Conservation (phyloP, 1,140 invertebrate species). For the Caenorhabditis tropicalis region DNA sequence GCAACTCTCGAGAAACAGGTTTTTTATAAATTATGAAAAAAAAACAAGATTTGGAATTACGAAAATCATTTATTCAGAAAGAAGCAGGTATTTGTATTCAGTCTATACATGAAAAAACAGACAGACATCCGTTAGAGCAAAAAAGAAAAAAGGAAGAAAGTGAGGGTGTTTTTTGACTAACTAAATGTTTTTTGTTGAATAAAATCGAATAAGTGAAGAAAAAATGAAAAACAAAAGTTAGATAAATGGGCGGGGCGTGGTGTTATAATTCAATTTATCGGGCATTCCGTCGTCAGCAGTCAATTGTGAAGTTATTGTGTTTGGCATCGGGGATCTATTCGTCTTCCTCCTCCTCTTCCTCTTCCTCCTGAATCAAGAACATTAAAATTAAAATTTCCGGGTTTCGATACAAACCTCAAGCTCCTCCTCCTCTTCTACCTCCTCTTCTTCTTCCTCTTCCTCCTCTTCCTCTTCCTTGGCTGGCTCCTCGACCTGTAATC, state of each 20-base stretch:
- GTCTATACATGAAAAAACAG: constrained; percentile 19
- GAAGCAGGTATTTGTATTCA: background rate
- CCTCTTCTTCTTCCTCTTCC: constrained; percentile 66
- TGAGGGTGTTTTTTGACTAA: constrained; percentile 7
- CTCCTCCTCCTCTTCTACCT: constrained; percentile 66
- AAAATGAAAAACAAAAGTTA: background rate
- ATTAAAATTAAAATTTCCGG: constrained; percentile 53
- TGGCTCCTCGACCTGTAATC: constrained; percentile 25
- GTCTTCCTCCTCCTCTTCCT: constrained; percentile 46
- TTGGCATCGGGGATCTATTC: constrained; percentile 18
- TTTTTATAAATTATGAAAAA: background rate
- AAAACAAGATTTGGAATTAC: background rate
- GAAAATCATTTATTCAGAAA: constrained; percentile 43
- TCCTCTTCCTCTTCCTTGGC: constrained; percentile 53
- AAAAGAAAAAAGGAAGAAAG: background rate
- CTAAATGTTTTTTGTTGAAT: background rate
- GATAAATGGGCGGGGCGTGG: background rate
- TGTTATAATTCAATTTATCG: constrained; percentile 32
- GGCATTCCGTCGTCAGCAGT: constrained; percentile 23
- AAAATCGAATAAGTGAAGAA: background rate
- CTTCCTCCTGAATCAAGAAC: constrained; percentile 44
- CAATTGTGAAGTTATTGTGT: constrained; percentile 1
- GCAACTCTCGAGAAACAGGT: background rate
- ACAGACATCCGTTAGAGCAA: constrained; percentile 19
- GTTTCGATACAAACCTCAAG: constrained; percentile 64